phyloP scores from a whole-genome alignment of 2,113 vertebrate species.

The Oreochromis tanganicae region DNA sequence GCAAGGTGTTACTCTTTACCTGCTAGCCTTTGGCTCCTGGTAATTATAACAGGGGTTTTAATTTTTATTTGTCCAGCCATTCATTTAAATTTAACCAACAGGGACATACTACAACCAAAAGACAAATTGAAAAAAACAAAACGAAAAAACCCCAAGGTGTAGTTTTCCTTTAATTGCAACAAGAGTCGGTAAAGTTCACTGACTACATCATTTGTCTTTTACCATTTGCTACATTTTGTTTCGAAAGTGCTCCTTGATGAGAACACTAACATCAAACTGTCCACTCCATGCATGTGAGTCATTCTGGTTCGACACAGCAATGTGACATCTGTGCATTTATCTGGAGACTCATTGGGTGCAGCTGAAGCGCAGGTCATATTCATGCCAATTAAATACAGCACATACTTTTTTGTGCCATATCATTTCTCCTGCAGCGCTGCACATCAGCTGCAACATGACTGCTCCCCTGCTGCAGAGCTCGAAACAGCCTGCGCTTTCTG shows the following conservation, averaged over 20 bases:
- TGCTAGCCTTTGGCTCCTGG: neutral
- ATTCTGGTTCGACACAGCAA: neutral
- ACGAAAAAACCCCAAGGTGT: neutral
- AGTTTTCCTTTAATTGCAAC: neutral
- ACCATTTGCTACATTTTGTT: neutral
- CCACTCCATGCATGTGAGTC: neutral
- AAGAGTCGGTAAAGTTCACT: neutral
- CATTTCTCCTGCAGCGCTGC: slow-evolving; percentile 9
- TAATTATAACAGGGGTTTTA: neutral
- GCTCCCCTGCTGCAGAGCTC: slow-evolving; percentile 17
- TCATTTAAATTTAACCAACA: neutral
- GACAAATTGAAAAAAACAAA: neutral
- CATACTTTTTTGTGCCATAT: neutral
- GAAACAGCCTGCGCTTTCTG: neutral
- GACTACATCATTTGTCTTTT: neutral
- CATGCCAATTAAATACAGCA: neutral
- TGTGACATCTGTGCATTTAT: neutral
- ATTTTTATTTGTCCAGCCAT: neutral
- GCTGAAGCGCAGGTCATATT: neutral
- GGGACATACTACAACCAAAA: neutral
- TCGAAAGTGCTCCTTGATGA: neutral
- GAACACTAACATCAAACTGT: neutral
- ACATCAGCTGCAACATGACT: neutral
- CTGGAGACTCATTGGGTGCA: neutral
- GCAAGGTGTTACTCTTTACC: neutral